Base-by-base conservation (phyloP, 1,140 invertebrate genomes). In the Drosophila watanabei region DNA sequence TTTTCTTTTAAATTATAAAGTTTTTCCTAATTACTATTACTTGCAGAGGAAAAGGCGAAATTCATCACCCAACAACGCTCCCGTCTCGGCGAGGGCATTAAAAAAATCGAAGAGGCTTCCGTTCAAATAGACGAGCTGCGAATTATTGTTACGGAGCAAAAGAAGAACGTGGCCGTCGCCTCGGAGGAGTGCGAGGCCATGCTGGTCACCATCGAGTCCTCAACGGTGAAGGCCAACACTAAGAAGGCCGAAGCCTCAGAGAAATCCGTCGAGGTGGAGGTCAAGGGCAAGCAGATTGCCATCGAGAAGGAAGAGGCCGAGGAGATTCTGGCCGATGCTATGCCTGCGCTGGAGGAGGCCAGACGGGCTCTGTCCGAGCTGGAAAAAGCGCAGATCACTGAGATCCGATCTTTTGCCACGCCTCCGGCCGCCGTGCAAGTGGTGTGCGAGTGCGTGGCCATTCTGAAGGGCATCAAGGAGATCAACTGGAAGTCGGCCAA, bases 401-500 rank as follows among this genome's bases (percentile, higher is more conserved):
- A 98, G 95, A 98, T 98, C 79, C 84, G 83, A 59, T 94, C 97
- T 68, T 98, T 98, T 92, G 96, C 97, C 35, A 98, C 97, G n/a
- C 97, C 98, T 0, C 97, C 97, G 0, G 96, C 97, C 79, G 95
- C 97, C 41, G 97, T 98, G 18, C 97, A 98, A 93, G 94, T 96
- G 2, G 96, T 98, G 0, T 97, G 97, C 83, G 97, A 98, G 92
- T 98, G 97, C 82, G 95, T 98, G 28, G 96, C 96, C 0, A 97
- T 98, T 58, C 94, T 98, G 20, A 95, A 96, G 75, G 97, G 96
- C 2, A 94, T 96, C 11, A 97, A 97, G 77, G 98, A 98, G 52
- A 95, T 98, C 0, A 97, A 95, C 43, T 98, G 98, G 98, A 98
- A 98, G 93, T 95, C 95, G 14, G 97, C 97, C 1, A 98, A 98